Evolutionary conservation across 2,113 vertebrate species (phyloP).

Genomic region (Takifugu flavidus): DNA sequence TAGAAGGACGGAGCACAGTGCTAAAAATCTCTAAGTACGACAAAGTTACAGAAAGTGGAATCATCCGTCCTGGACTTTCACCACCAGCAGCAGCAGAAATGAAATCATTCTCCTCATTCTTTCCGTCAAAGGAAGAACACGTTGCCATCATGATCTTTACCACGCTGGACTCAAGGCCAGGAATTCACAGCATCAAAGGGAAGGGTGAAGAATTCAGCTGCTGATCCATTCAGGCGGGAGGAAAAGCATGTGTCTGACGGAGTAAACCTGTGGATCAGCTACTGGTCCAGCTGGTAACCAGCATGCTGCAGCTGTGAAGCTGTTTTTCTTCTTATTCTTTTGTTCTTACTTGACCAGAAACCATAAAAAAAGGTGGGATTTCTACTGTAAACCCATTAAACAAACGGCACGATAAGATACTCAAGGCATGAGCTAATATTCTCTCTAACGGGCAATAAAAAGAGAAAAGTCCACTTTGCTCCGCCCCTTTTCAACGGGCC

Average conservation of each 20-base stretch:
- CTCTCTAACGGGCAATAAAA: too few relatives aligned
- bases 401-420: too few relatives aligned
- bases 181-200: constrained; percentile 51
- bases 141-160: constrained; percentile 22
- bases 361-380: too few relatives aligned
- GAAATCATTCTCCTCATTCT: constrained; percentile 13
- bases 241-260: too few relatives aligned
- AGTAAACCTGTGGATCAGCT: neutral
- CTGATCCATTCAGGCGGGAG: neutral
- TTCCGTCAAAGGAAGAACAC: constrained; percentile 7
- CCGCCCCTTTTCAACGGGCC: too few relatives aligned
- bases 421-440: too few relatives aligned
- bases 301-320: neutral
- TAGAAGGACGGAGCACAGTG: too few relatives aligned
- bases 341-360: neutral
- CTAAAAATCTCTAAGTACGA: neutral
- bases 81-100: constrained; percentile 11
- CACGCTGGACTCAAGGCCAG: constrained; percentile 36
- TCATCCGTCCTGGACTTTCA: neutral
- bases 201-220: neutral
- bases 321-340: neutral
- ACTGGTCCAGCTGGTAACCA: neutral
- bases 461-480: too few relatives aligned
- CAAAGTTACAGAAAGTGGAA: neutral
- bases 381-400: too few relatives aligned